These are phyloP conservation scores for Pantherophis vulpinus DNA, from an alignment of 2,797 vertebrate genomes.

Conservation along the genomic window DNA sequence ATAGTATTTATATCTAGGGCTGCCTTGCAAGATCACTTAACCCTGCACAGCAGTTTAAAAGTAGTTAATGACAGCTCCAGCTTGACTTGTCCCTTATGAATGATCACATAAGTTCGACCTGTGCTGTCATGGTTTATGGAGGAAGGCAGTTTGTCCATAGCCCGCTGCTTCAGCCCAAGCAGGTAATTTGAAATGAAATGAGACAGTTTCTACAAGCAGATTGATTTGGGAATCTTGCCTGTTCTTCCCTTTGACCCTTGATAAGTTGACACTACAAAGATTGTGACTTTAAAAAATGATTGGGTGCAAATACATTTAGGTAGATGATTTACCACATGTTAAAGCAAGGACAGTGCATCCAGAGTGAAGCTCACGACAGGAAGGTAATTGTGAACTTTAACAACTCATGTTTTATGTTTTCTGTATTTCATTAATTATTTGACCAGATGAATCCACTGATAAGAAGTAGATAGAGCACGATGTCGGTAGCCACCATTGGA, in stretches of 20 bases:
- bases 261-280: constrained; percentile 86
- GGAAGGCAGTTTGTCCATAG: constrained; percentile 79
- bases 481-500: constrained; percentile 24
- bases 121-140: constrained; percentile 87
- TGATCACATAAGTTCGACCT: constrained; percentile 82
- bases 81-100: constrained; percentile 78
- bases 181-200: constrained; percentile 87
- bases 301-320: constrained; percentile 75
- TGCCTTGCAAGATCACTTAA: constrained; percentile 82
- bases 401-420: constrained; percentile 68
- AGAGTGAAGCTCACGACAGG: constrained; percentile 61
- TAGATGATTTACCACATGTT: constrained; percentile 87
- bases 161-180: constrained; percentile 71
- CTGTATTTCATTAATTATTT: constrained; percentile 71
- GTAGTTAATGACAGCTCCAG: constrained; percentile 85
- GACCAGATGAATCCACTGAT: constrained; percentile 54
- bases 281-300: constrained; percentile 86
- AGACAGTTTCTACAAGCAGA: constrained; percentile 89
- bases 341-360: constrained; percentile 71
- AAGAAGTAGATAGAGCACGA: constrained; percentile 18
- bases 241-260: constrained; percentile 87
- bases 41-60: constrained; percentile 83
- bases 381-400: constrained; percentile 70
- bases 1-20: constrained; percentile 90
- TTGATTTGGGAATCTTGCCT: constrained; percentile 87